Evolutionary conservation across 2,797 vertebrate genomes (phyloP).

Genomic region (Myotis planiceps): DNA sequence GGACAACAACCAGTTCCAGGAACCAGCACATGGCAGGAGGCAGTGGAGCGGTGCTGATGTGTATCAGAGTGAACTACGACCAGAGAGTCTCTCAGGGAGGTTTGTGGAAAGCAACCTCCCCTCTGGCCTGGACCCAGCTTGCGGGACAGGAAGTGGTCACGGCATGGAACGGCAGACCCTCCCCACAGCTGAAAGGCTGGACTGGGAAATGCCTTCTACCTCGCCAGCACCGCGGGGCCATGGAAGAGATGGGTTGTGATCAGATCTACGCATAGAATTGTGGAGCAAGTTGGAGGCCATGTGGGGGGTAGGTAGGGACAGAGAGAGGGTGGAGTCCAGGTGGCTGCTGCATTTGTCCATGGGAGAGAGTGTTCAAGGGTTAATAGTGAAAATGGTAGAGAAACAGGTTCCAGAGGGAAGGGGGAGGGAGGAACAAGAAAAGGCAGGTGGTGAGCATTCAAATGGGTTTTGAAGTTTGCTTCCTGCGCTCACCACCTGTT

Average conservation of each 20-base stretch:
- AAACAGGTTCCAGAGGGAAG: background rate
- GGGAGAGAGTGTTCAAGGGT: accelerated
- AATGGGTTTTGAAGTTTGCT: background rate
- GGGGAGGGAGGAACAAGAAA: background rate
- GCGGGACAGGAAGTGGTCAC: background rate
- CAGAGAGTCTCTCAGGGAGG: background rate
- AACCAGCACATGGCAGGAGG: too few relatives aligned
- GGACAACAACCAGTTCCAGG: background rate
- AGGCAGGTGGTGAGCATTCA: background rate
- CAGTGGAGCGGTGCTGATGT: background rate
- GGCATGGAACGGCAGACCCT: background rate
- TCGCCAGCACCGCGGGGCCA: background rate
- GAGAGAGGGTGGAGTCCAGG: background rate
- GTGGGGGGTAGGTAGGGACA: background rate
- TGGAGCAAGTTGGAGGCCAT: background rate
- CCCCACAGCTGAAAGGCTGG: background rate
- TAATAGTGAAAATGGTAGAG: background rate
- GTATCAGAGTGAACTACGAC: background rate
- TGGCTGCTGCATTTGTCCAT: background rate
- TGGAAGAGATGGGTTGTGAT: background rate
- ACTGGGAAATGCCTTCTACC: background rate
- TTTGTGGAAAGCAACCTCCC: background rate
- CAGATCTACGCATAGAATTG: background rate
- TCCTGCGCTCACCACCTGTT: background rate
- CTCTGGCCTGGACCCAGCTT: background rate